These are phyloP conservation scores for Polyommatus iphigenia DNA, from an alignment of 2,888 invertebrate genomes.

Conservation along the genomic window DNA sequence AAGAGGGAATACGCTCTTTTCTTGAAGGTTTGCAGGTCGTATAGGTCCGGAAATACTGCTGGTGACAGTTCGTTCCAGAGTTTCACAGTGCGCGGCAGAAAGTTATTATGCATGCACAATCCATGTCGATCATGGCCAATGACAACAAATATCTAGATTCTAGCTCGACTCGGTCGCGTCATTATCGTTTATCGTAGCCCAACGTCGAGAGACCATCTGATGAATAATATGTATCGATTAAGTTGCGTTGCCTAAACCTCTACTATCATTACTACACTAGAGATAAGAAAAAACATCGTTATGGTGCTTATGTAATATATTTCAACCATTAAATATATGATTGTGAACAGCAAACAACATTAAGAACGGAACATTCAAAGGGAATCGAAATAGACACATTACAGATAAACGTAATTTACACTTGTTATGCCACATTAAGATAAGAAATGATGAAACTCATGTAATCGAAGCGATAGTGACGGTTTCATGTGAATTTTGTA, in stretches of 20 bases:
- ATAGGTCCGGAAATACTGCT: no score
- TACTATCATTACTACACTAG: neutral
- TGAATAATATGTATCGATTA: neutral
- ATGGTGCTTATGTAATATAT: neutral
- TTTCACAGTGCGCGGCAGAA: no score
- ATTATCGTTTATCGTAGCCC: no score
- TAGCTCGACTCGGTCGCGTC: no score
- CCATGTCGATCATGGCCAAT: no score
- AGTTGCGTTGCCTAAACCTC: neutral
- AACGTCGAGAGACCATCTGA: neutral
- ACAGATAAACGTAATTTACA: conserved; percentile 4
- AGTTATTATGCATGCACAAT: no score
- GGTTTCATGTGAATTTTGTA: neutral
- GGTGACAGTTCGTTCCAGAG: no score
- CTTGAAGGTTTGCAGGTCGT: no score
- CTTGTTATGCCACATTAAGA: neutral
- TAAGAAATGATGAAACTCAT: neutral
- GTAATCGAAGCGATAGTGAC: neutral
- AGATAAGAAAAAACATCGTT: neutral
- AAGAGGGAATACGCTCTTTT: no score
- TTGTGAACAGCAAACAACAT: neutral
- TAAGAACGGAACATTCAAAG: neutral
- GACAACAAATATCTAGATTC: no score
- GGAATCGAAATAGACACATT: conserved; percentile 8
- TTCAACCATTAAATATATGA: neutral